Conservation (phyloP, 2,797 vertebrate species). For the Podargus strigoides region DNA sequence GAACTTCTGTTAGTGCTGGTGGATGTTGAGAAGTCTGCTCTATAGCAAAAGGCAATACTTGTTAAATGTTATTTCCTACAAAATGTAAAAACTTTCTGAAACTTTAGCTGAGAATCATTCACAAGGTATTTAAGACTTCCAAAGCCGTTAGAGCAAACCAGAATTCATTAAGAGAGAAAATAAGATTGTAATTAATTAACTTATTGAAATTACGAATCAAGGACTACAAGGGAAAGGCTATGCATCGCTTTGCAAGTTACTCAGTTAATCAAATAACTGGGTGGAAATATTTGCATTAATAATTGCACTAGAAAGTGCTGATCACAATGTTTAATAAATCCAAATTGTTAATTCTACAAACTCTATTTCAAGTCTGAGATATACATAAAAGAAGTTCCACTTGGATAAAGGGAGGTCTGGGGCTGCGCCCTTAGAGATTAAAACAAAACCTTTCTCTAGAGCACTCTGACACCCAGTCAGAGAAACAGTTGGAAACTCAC, state of each 20-base stretch:
- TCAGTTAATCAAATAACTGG: slow-evolving; percentile 43
- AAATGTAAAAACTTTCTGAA: neutral
- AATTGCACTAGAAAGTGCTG: slow-evolving; percentile 38
- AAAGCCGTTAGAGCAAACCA: slow-evolving; percentile 34
- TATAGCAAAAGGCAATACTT: fast-evolving
- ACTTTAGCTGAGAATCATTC: slow-evolving; percentile 2
- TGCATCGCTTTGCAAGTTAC: slow-evolving; percentile 26
- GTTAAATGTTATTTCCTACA: neutral
- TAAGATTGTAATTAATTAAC: slow-evolving; percentile 52
- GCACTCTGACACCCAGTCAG: neutral
- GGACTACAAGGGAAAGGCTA: neutral
- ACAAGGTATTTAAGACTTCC: neutral
- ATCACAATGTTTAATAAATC: slow-evolving; percentile 31
- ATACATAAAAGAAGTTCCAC: fast-evolving
- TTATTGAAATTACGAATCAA: slow-evolving; percentile 40
- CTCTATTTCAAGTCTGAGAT: neutral
- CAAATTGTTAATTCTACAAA: neutral
- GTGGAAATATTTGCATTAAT: slow-evolving; percentile 49
- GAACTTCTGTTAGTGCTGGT: neutral
- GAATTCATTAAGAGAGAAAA: slow-evolving; percentile 45
- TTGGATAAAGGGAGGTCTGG: neutral
- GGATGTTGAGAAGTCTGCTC: neutral
- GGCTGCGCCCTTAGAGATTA: neutral
- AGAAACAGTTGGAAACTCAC: neutral
- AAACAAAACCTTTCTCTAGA: neutral